A percentile compares a stretch with the other conserved stretches of the same genome.
Conservation (phyloP, 2,113 vertebrate genomes). For the Lepisosteus oculatus region DNA sequence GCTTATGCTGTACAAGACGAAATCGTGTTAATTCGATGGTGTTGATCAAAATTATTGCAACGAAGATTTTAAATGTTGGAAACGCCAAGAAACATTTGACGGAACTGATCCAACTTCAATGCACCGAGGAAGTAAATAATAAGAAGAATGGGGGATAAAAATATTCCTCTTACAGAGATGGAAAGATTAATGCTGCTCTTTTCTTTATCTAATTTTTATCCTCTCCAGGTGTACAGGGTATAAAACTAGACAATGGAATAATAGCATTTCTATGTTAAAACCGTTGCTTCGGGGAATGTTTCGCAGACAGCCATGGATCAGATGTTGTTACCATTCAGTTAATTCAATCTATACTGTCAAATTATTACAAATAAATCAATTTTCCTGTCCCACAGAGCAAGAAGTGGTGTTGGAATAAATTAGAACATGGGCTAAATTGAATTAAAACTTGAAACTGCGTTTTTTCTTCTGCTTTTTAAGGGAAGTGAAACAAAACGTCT, state of each 20-base stretch:
- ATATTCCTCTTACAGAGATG: neutral
- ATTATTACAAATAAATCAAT: conserved; percentile 57
- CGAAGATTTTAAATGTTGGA: too few species aligned
- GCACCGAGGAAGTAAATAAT: too few species aligned
- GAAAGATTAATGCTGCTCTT: neutral
- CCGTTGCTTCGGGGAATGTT: conserved; percentile 37
- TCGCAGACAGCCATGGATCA: conserved; percentile 49
- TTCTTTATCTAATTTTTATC: neutral
- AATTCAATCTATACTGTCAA: conserved; percentile 58
- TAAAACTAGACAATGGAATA: conserved; percentile 38
- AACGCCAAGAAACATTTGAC: too few species aligned
- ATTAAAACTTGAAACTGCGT: conserved; percentile 29
- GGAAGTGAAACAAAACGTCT: too few species aligned
- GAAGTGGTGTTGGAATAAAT: conserved; percentile 32
- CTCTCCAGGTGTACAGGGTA: too few species aligned
- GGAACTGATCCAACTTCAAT: too few species aligned
- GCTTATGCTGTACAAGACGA: too few species aligned
- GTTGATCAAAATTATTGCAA: too few species aligned
- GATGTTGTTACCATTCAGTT: conserved; percentile 36
- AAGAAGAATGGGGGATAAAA: too few species aligned
- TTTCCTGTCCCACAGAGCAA: conserved; percentile 39
- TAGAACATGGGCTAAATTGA: conserved; percentile 33
- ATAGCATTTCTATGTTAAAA: conserved; percentile 57
- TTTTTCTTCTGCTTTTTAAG: neutral
- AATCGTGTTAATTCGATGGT: too few species aligned